A percentile compares a stretch with the other conserved stretches of the same genome.
phyloP scores from a whole-genome alignment of 53 echinoderm and acorn worm species.

The Arbacia lixula region DNA sequence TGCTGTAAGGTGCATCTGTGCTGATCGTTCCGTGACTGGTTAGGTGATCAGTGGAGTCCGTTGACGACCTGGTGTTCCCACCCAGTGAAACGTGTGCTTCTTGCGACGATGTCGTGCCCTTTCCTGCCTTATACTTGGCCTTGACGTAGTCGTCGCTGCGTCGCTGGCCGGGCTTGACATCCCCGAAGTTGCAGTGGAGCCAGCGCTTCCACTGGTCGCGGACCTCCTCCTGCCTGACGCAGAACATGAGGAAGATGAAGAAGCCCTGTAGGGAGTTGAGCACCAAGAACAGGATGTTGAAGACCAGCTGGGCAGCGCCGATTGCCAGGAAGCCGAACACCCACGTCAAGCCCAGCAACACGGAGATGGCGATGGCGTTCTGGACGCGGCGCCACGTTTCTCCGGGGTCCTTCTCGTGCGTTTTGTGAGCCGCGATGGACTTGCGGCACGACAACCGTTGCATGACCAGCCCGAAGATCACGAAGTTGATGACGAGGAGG shows the following conservation, averaged over 20 bases:
- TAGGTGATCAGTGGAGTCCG: background rate
- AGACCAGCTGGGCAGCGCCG: constrained; percentile 7
- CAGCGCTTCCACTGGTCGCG: constrained; percentile 4
- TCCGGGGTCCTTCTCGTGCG: background rate
- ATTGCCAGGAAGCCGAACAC: constrained; percentile 60
- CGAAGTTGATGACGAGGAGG: constrained; percentile 63
- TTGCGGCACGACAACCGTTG: constrained; percentile 56
- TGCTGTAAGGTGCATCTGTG: background rate
- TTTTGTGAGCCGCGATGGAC: background rate
- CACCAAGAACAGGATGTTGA: constrained; percentile 68
- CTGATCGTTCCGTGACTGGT: background rate
- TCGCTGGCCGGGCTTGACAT: background rate
- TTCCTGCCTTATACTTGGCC: background rate
- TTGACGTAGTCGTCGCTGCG: background rate
- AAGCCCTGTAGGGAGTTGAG: constrained; percentile 72
- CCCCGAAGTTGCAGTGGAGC: constrained; percentile 1
- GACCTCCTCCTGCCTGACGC: constrained; percentile 24
- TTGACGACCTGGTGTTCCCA: background rate
- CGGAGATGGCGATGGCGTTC: constrained; percentile 54
- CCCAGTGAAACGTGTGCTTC: too few species aligned
- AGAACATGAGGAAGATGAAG: constrained; percentile 68
- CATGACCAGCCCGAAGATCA: constrained; percentile 61
- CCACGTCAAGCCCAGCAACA: constrained; percentile 67
- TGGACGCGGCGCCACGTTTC: constrained; percentile 42
- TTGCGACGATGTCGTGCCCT: background rate